These are phyloP conservation scores for Laothoe populi DNA, from an alignment of 2,888 invertebrate genomes.

Conservation along the genomic window DNA sequence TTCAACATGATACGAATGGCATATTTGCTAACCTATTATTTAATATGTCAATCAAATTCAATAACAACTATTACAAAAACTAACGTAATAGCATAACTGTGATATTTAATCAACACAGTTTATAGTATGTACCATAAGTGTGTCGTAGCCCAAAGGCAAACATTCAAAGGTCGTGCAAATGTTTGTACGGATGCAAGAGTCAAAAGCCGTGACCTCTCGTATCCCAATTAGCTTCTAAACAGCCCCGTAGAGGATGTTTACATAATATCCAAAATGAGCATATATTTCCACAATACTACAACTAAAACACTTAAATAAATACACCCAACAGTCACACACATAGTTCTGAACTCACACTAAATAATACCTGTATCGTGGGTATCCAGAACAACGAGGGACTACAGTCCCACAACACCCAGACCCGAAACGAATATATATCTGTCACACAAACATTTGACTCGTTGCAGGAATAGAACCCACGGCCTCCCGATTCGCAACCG, in stretches of 20 bases:
- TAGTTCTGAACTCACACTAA: too few species aligned
- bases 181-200: conserved; percentile 22
- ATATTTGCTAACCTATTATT: not conserved
- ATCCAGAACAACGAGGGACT: too few species aligned
- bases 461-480: too few species aligned
- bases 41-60: not conserved
- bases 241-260: conserved; percentile 8
- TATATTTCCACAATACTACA: too few species aligned
- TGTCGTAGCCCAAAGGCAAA: conserved; percentile 17
- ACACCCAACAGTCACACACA: too few species aligned
- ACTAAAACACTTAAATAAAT: too few species aligned
- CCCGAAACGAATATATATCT: too few species aligned
- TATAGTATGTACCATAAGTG: not conserved
- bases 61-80: not conserved
- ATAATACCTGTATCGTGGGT: too few species aligned
- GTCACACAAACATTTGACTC: too few species aligned
- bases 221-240: conserved; percentile 21
- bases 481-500: too few species aligned
- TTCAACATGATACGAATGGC: too few species aligned
- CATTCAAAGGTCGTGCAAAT: conserved; percentile 13
- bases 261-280: not conserved
- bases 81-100: not conserved
- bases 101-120: not conserved
- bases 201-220: conserved; percentile 17
- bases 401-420: too few species aligned